phyloP scores from a whole-genome alignment of 2,888 invertebrate genomes.

The Cephus pygmeus region DNA sequence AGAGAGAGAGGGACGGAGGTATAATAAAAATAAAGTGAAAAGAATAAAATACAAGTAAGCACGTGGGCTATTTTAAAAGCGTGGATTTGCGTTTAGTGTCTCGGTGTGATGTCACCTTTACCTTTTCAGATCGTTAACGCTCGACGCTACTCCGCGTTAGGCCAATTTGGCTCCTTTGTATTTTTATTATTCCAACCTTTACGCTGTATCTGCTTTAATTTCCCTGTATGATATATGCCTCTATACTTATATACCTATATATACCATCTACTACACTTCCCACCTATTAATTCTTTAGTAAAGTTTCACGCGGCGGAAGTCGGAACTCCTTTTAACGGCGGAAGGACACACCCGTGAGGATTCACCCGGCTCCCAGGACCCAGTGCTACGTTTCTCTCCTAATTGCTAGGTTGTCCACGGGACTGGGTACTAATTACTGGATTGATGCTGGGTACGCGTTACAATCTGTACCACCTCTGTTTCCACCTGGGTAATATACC shows the following conservation, averaged over 20 bases:
- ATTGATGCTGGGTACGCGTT: not conserved
- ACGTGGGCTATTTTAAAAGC: not conserved
- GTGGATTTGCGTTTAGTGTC: not conserved
- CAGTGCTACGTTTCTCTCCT: not conserved
- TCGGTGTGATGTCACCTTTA: not conserved
- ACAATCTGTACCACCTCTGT: not conserved
- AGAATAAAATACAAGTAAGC: slow-evolving; percentile 8
- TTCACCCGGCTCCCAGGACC: not conserved
- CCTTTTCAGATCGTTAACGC: not conserved
- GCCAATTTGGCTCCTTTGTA: not conserved
- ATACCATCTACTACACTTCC: not conserved
- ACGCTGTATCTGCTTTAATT: too few relatives aligned
- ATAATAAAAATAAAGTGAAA: not conserved
- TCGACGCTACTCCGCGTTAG: not conserved
- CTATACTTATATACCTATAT: not conserved
- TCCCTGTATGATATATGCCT: too few relatives aligned
- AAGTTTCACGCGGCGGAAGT: not conserved
- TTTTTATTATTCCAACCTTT: not conserved
- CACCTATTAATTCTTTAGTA: not conserved
- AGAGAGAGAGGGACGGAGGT: not conserved
- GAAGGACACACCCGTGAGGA: not conserved
- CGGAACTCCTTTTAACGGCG: not conserved
- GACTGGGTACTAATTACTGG: not conserved
- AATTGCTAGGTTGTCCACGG: not conserved
- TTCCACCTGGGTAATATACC: not conserved